Evolutionary conservation across 2,113 vertebrate species (phyloP).

Genomic region (Cercocebus atys): DNA sequence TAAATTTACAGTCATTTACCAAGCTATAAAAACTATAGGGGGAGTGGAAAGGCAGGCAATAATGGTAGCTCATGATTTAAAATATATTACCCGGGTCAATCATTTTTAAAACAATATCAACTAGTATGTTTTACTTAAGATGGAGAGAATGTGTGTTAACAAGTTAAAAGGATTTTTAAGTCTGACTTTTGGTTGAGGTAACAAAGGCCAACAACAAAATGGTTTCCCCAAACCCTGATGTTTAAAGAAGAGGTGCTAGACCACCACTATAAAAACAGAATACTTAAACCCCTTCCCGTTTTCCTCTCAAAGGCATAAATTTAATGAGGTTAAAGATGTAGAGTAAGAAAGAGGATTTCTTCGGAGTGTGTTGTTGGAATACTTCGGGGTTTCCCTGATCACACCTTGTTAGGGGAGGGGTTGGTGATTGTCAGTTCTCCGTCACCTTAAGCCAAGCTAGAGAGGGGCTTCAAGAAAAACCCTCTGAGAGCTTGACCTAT

Average conservation of each 20-base stretch:
- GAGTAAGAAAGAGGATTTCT: neutral
- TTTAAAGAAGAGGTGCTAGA: neutral
- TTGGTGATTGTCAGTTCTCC: neutral
- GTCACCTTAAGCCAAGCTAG: neutral
- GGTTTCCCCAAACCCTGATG: neutral
- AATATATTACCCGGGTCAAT: neutral
- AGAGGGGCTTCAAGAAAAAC: neutral
- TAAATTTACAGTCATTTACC: slow-evolving; percentile 26
- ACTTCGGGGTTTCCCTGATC: neutral
- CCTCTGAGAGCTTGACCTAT: neutral
- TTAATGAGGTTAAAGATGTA: neutral
- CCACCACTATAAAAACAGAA: neutral
- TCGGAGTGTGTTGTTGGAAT: neutral
- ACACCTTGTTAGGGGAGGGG: neutral
- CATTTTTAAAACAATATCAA: neutral
- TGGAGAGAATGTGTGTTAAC: neutral
- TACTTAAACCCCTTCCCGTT: neutral
- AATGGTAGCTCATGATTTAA: neutral
- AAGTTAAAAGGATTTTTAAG: neutral
- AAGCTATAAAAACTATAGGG: neutral
- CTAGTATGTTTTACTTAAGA: neutral
- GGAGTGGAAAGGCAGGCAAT: neutral
- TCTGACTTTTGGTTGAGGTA: neutral
- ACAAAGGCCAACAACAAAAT: neutral
- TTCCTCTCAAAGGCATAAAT: neutral